Conservation (phyloP, 2,888 invertebrate species). For the Ichneumoninae sp. region DNA sequence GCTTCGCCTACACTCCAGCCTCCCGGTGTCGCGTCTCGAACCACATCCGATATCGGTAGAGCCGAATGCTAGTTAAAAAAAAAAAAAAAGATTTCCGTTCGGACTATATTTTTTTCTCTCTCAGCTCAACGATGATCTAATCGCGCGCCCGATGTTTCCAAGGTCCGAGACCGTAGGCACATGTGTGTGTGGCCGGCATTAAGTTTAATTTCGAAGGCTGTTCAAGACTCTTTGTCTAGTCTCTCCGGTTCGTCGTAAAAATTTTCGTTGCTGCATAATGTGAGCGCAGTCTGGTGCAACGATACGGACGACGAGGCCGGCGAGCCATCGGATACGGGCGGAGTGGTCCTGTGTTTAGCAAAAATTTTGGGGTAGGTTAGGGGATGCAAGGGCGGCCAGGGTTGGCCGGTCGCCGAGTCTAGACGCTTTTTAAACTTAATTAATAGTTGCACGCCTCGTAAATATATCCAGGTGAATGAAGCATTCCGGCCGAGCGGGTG, state of each 20-base stretch:
- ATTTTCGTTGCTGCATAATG: conserved; percentile 31
- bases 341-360: not conserved
- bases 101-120: conserved; percentile 9
- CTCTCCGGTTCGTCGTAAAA: conserved; percentile 13
- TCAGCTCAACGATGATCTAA: conserved; percentile 39
- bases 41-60: not conserved
- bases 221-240: conserved; percentile 38
- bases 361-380: conserved; percentile 76
- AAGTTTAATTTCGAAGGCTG: conserved; percentile 44
- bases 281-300: conserved; percentile 52
- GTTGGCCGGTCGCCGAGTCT: conserved; percentile 42
- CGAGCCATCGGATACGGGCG: not conserved
- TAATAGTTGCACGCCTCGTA: conserved; percentile 77
- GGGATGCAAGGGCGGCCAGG: conserved; percentile 71
- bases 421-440: conserved; percentile 74
- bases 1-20: not conserved
- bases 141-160: conserved; percentile 52
- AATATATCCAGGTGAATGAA: conserved; percentile 77
- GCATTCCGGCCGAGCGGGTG: conserved; percentile 67
- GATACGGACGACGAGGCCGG: not conserved
- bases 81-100: not conserved
- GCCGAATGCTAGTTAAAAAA: not conserved
- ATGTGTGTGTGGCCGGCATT: conserved; percentile 25
- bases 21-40: not conserved
- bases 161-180: conserved; percentile 39